Evolutionary conservation across 2,113 vertebrate species (phyloP).

Genomic region (Balaeniceps rex): DNA sequence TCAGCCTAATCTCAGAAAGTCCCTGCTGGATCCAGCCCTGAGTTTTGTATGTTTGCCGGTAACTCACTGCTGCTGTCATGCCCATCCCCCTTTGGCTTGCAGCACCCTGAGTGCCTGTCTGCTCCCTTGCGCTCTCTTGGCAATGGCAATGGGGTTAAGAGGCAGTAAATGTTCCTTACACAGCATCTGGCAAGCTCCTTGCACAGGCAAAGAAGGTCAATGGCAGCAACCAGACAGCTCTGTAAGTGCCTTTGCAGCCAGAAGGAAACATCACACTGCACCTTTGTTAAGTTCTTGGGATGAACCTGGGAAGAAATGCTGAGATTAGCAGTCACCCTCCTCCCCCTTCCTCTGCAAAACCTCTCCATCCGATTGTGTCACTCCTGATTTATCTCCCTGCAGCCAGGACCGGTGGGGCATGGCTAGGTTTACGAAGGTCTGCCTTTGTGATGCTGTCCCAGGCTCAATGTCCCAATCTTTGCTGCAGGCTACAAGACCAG

Average conservation of each 20-base stretch:
- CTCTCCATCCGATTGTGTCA: fast-evolving
- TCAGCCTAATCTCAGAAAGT: not conserved
- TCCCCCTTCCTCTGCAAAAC: not conserved
- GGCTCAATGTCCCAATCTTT: not conserved
- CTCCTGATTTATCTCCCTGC: not conserved
- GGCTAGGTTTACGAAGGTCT: not conserved
- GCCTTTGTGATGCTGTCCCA: not conserved
- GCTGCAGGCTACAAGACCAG: not conserved
- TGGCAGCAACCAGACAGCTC: not conserved
- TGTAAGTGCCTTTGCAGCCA: not conserved
- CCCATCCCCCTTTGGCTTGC: not conserved
- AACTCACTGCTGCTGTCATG: not conserved
- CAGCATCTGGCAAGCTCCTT: not conserved
- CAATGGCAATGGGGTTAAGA: not conserved
- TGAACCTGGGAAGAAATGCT: not conserved
- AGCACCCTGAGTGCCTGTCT: not conserved
- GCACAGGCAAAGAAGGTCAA: not conserved
- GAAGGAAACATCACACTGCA: not conserved
- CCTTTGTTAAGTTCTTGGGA: not conserved
- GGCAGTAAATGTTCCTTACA: not conserved
- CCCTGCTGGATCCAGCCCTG: not conserved
- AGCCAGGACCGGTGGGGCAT: not conserved
- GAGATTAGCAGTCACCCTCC: not conserved
- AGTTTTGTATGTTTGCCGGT: not conserved
- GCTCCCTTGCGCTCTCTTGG: not conserved